These are phyloP conservation scores for Drosophila monieri DNA, from an alignment of 2,888 invertebrate species.

Conservation along the genomic window DNA sequence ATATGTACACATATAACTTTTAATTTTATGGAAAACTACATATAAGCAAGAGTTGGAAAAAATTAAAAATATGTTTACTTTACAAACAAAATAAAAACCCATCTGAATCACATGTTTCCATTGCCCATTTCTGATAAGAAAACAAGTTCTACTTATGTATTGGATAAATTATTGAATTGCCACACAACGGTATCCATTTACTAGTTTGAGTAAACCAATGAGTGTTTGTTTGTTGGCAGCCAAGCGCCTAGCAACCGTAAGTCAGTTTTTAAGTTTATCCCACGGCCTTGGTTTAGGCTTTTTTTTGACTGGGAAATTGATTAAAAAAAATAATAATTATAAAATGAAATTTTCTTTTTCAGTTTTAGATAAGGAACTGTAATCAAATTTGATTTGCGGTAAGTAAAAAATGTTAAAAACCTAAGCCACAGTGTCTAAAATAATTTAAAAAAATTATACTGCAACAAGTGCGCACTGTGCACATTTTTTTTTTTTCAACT, in stretches of 20 bases:
- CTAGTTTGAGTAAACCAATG: constrained; percentile 2
- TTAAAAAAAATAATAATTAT: not conserved
- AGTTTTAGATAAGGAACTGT: constrained; percentile 18
- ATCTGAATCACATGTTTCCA: not conserved
- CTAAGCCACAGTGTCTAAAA: not conserved
- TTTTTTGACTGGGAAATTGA: not conserved
- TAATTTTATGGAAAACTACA: too few relatives aligned
- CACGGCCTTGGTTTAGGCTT: not conserved
- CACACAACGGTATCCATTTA: not conserved
- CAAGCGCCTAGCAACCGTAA: constrained; percentile 27
- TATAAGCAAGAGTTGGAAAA: not conserved
- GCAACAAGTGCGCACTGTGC: not conserved
- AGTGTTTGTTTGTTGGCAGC: constrained; percentile 3
- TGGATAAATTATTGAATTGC: constrained; percentile 2
- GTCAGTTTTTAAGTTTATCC: constrained; percentile 3
- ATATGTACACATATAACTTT: too few relatives aligned
- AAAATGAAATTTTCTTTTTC: not conserved
- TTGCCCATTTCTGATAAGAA: not conserved
- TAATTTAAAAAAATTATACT: too few relatives aligned
- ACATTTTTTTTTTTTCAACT: constrained; percentile 3
- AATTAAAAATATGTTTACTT: not conserved
- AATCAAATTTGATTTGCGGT: constrained; percentile 26
- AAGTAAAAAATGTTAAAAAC: not conserved
- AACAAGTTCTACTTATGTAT: not conserved
- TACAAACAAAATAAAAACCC: not conserved